phyloP scores from a whole-genome alignment of 2,113 vertebrate genomes.

The Hippoglossus stenolepis region DNA sequence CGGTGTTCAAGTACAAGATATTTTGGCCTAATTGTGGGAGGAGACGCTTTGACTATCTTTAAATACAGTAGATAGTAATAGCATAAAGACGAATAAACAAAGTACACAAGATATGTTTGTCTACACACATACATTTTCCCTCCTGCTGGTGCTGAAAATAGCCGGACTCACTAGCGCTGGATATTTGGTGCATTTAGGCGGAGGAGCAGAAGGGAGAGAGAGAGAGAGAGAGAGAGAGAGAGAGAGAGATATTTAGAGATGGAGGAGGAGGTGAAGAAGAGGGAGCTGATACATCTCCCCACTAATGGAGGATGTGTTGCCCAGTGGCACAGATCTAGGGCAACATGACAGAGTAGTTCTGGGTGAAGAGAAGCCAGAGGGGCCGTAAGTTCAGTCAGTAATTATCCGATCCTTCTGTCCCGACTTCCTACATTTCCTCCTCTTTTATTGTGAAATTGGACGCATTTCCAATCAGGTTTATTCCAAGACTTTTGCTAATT shows the following conservation, averaged over 20 bases:
- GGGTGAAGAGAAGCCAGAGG: slow-evolving; percentile 40
- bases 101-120: no score
- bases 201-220: not conserved
- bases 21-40: no score
- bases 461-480: no score
- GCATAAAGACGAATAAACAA: no score
- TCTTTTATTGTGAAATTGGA: no score
- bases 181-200: slow-evolving; percentile 33
- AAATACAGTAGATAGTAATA: no score
- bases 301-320: slow-evolving; percentile 29
- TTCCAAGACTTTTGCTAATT: no score
- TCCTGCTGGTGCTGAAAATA: slow-evolving; percentile 17
- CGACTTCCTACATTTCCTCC: slow-evolving; percentile 2
- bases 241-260: not conserved
- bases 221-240: not conserved
- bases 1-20: no score
- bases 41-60: no score
- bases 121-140: not conserved
- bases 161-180: not conserved
- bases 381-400: slow-evolving; percentile 24
- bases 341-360: slow-evolving; percentile 57
- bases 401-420: slow-evolving; percentile 44
- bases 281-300: slow-evolving; percentile 17
- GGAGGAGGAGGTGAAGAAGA: slow-evolving; percentile 21
- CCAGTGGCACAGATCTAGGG: slow-evolving; percentile 53